Conservation (phyloP, 1,140 invertebrate genomes). For the Drosophila malerkotliana region DNA sequence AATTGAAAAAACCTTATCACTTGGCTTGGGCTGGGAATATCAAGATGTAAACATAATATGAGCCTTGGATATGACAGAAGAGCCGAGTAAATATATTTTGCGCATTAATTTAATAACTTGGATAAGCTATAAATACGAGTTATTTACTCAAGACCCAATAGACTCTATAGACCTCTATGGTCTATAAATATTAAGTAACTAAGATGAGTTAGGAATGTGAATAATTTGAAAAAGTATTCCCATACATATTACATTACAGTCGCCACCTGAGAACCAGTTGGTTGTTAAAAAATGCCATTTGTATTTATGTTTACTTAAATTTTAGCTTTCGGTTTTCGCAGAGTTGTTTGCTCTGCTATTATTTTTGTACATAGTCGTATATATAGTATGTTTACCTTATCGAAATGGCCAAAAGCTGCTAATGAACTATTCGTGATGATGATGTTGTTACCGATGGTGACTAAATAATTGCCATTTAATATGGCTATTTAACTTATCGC, state of each 20-base stretch:
- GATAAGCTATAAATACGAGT: conserved; percentile 1
- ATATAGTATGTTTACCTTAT: conserved; percentile 37
- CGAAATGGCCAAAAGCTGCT: conserved; percentile 26
- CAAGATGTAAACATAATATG: conserved; percentile 45
- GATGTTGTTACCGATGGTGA: conserved; percentile 32
- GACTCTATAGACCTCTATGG: neutral
- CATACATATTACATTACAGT: neutral
- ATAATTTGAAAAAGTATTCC: neutral
- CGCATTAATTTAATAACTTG: conserved; percentile 30
- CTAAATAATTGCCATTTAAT: conserved; percentile 54
- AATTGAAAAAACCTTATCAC: conserved; percentile 46
- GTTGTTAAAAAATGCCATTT: conserved; percentile 5
- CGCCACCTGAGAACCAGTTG: conserved; percentile 2
- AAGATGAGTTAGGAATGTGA: neutral
- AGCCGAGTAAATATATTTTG: neutral
- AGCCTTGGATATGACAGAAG: conserved; percentile 23
- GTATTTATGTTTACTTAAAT: conserved; percentile 29
- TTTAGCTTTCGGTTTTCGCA: conserved; percentile 17
- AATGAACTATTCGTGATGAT: conserved; percentile 37
- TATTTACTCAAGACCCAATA: neutral
- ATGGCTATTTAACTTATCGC: conserved; percentile 50
- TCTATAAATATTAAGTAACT: neutral
- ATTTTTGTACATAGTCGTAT: conserved; percentile 1
- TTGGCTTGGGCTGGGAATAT: conserved; percentile 6
- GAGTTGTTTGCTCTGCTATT: conserved; percentile 20